phyloP scores from a whole-genome alignment of 1,140 invertebrate genomes.

The Drosophila repleta region DNA sequence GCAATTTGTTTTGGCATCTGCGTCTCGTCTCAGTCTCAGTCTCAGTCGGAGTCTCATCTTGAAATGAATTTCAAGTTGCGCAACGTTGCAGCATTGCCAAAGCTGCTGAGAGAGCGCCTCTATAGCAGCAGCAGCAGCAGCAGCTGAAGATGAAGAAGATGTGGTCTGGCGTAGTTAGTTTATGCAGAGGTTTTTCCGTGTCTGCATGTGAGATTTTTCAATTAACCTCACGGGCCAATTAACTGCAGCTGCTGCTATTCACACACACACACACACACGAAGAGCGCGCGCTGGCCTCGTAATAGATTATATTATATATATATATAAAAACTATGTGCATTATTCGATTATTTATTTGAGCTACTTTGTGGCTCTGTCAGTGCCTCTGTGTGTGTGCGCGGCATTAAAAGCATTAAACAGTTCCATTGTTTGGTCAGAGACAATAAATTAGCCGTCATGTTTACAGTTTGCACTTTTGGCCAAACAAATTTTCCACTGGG shows the following conservation, averaged over 20 bases:
- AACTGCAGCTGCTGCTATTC: conserved; percentile 19
- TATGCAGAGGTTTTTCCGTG: background rate
- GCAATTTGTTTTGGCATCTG: conserved; percentile 70
- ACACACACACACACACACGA: background rate
- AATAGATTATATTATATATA: conserved; percentile 22
- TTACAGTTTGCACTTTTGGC: conserved; percentile 22
- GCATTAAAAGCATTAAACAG: conserved; percentile 27
- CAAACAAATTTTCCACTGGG: conserved; percentile 17
- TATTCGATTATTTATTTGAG: conserved; percentile 29
- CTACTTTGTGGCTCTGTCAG: background rate
- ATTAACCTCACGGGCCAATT: conserved; percentile 41
- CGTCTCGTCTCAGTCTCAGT: conserved; percentile 27
- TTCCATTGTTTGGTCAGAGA: conserved; percentile 14
- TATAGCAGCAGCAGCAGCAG: background rate
- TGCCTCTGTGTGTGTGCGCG: background rate
- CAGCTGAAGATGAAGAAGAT: background rate
- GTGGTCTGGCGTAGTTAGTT: no score
- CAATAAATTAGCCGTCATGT: conserved; percentile 20
- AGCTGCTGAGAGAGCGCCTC: conserved; percentile 6
- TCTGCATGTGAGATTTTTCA: conserved; percentile 40
- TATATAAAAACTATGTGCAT: no score
- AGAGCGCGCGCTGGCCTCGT: conserved; percentile 21
- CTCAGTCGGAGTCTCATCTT: conserved; percentile 30
- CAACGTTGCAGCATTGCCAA: conserved; percentile 36
- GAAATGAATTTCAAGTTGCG: conserved; percentile 56